Conservation (phyloP, 2,113 vertebrate species). For the Burhinus bistriatus region DNA sequence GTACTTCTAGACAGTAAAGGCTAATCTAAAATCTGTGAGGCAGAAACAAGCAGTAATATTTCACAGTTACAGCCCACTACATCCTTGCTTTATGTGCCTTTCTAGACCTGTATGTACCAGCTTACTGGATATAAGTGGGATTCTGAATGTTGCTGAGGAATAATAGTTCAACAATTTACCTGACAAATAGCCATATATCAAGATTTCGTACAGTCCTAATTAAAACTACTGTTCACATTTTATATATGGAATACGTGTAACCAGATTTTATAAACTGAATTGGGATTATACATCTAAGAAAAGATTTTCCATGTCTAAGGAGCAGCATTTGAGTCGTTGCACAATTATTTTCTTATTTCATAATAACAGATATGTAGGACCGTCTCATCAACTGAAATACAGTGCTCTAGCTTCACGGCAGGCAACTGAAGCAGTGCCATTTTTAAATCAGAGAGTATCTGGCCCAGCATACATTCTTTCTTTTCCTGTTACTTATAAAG, state of each 20-base stretch:
- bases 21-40: constrained; percentile 64
- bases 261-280: not conserved
- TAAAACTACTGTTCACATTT: not conserved
- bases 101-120: not conserved
- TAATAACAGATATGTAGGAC: not conserved
- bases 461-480: not conserved
- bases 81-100: constrained; percentile 43
- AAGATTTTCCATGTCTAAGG: not conserved
- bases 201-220: not conserved
- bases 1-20: constrained; percentile 22
- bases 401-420: not conserved
- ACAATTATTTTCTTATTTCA: constrained; percentile 1
- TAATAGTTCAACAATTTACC: not conserved
- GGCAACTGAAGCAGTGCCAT: not conserved
- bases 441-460: not conserved
- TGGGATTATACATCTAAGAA: not conserved
- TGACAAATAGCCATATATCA: not conserved
- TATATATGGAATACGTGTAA: not conserved
- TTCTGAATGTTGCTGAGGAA: not conserved
- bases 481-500: not conserved
- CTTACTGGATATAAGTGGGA: not conserved
- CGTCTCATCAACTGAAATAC: not conserved
- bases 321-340: not conserved
- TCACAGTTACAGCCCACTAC: constrained; percentile 50
- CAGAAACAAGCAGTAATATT: constrained; percentile 55